Conservation (phyloP, 2,888 invertebrate genomes). For the Euphydryas editha region DNA sequence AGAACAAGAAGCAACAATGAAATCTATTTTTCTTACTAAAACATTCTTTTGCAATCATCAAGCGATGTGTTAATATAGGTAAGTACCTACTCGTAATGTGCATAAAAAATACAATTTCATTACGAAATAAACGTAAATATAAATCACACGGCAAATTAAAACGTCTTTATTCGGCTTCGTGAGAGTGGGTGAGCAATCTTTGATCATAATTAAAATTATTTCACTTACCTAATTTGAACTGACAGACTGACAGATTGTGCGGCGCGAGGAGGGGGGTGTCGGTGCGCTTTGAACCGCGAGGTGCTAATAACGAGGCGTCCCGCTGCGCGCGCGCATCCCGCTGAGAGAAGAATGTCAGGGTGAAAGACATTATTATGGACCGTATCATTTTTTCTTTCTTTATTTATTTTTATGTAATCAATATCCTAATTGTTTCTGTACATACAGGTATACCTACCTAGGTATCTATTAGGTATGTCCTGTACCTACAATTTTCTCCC, state of each 20-base stretch:
- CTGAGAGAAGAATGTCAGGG: conserved; percentile 66
- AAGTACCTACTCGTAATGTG: no score
- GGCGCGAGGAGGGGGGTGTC: conserved; percentile 41
- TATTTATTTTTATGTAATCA: conserved; percentile 17
- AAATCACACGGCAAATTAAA: conserved; percentile 14
- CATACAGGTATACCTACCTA: no score
- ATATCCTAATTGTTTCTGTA: conserved; percentile 11
- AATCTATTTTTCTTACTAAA: background rate
- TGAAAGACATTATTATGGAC: conserved; percentile 37
- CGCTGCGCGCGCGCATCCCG: conserved; percentile 70
- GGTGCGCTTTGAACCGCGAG: conserved; percentile 73
- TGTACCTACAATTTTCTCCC: no score
- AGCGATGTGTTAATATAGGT: background rate
- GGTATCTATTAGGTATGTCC: no score
- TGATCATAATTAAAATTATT: conserved; percentile 60
- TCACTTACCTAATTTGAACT: conserved; percentile 67
- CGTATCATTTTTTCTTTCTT: conserved; percentile 20
- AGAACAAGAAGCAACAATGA: background rate
- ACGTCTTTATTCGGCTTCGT: conserved; percentile 17
- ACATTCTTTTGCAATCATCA: background rate
- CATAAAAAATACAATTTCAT: background rate
- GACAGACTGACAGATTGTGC: conserved; percentile 61
- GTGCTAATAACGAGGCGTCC: conserved; percentile 81
- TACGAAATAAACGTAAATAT: background rate
- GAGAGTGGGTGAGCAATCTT: conserved; percentile 34